A percentile compares a stretch with the other conserved stretches of the same genome.
These are phyloP conservation scores for Cryptoprocta ferox DNA, from an alignment of 2,797 vertebrate species.

Conservation along the genomic window DNA sequence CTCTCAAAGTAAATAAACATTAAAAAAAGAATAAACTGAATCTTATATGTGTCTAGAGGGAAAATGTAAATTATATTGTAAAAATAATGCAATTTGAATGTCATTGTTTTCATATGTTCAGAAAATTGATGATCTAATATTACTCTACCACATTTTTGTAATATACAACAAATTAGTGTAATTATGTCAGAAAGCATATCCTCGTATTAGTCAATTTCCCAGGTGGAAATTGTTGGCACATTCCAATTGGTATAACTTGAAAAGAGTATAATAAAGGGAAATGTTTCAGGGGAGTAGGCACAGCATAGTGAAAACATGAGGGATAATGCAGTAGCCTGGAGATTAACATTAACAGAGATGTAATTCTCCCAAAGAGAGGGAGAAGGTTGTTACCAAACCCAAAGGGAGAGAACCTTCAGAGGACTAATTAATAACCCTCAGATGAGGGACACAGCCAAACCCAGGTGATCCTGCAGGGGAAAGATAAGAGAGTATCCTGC, in stretches of 20 bases:
- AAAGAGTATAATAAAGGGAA: background rate
- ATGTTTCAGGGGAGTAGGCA: background rate
- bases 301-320: background rate
- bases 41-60: background rate
- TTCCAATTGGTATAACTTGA: background rate
- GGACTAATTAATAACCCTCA: background rate
- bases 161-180: background rate
- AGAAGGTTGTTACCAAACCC: background rate
- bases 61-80: background rate
- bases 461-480: background rate
- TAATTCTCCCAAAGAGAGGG: background rate
- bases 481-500: background rate
- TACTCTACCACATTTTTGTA: background rate
- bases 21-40: background rate
- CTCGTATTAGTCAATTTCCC: background rate
- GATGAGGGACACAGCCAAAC: background rate
- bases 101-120: background rate
- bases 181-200: background rate
- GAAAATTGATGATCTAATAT: background rate
- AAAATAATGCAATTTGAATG: background rate
- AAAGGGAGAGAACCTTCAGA: background rate
- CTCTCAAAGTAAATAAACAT: too few species aligned
- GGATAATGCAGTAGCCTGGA: background rate
- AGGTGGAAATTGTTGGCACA: background rate
- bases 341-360: background rate